These are phyloP conservation scores for Myopa tessellatipennis DNA, from an alignment of 2,888 invertebrate genomes.

Conservation along the genomic window DNA sequence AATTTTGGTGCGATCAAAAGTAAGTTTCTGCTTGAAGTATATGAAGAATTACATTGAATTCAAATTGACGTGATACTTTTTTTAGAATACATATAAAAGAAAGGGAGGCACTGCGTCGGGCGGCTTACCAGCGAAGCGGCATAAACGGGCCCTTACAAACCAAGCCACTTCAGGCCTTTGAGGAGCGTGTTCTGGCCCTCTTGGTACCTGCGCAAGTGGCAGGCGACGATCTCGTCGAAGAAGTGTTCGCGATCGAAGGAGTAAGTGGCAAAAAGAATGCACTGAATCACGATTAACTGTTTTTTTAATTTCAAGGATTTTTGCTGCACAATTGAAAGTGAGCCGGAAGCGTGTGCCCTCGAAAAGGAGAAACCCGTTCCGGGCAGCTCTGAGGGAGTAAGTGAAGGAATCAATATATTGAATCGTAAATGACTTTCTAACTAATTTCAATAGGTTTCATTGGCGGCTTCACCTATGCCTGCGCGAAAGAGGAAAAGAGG, in stretches of 20 bases:
- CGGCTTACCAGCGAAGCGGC: background rate
- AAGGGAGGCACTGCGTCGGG: background rate
- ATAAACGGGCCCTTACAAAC: background rate
- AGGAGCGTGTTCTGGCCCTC: background rate
- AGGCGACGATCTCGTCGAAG: background rate
- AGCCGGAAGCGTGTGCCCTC: background rate
- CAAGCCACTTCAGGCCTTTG: background rate
- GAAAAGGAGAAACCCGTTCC: background rate
- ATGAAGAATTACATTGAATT: too few species aligned
- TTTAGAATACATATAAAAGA: background rate
- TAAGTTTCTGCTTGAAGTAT: too few species aligned
- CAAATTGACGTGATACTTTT: background rate
- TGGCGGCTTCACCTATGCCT: too few species aligned
- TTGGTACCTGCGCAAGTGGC: background rate
- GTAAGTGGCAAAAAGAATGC: background rate
- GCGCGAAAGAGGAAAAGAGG: too few species aligned
- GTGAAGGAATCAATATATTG: background rate
- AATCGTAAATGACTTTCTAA: too few species aligned
- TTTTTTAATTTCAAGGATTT: background rate
- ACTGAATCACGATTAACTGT: background rate
- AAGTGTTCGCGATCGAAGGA: background rate
- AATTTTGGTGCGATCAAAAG: too few species aligned
- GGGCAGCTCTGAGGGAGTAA: background rate
- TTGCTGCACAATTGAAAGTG: background rate
- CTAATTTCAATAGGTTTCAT: too few species aligned